A percentile compares a stretch with the other conserved stretches of the same genome.
phyloP scores from a whole-genome alignment of 2,888 invertebrate species.

The Acleris sparsana region DNA sequence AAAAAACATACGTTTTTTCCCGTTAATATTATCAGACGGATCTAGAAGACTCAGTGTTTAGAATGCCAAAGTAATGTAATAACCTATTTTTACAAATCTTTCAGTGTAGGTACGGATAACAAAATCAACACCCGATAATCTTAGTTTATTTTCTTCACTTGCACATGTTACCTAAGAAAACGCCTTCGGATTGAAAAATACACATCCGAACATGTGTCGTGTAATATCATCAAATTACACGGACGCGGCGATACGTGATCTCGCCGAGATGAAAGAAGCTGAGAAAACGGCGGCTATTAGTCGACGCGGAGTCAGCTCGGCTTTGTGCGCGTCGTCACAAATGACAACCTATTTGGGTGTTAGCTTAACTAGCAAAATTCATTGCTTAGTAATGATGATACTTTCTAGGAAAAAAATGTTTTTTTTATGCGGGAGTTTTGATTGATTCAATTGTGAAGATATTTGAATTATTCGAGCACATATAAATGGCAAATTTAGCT shows the following conservation, averaged over 20 bases:
- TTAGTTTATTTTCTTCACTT: constrained; percentile 14
- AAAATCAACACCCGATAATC: background rate
- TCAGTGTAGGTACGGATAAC: background rate
- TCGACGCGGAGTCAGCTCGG: constrained; percentile 32
- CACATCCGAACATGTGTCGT: constrained; percentile 64
- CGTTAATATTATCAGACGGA: too few species aligned
- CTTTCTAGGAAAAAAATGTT: too few species aligned
- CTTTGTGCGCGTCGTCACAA: constrained; percentile 13
- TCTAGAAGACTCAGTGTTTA: too few species aligned
- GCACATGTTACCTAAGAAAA: constrained; percentile 37
- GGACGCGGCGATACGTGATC: constrained; percentile 66
- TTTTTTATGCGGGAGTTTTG: too few species aligned
- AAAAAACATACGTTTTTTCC: too few species aligned
- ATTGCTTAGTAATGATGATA: too few species aligned
- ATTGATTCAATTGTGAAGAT: too few species aligned
- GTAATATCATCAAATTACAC: constrained; percentile 73
- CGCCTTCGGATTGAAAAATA: constrained; percentile 63
- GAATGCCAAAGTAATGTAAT: too few species aligned
- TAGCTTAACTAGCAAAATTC: constrained; percentile 2
- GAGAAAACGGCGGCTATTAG: constrained; percentile 43
- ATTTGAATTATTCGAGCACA: too few species aligned
- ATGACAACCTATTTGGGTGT: constrained; percentile 21
- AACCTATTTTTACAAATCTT: too few species aligned
- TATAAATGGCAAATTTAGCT: too few species aligned
- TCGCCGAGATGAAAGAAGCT: constrained; percentile 48